Conservation (phyloP, 2,888 invertebrate species). For the Masnerella sp. region DNA sequence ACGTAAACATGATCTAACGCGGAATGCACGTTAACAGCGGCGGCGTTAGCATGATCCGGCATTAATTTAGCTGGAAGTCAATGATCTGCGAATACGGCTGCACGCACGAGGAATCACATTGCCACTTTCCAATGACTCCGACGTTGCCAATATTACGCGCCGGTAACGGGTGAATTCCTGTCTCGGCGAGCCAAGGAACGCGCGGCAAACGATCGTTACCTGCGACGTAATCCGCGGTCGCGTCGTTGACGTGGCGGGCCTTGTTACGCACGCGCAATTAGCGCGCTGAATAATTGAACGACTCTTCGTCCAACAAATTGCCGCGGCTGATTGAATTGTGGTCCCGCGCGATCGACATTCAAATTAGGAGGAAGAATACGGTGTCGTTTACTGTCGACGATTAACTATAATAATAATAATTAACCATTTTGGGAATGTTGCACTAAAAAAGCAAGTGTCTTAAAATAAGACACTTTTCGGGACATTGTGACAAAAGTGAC, state of each 20-base stretch:
- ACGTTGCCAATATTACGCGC: conserved; percentile 62
- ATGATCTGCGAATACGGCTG: conserved; percentile 56
- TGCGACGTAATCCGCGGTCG: conserved; percentile 50
- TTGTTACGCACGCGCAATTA: conserved; percentile 39
- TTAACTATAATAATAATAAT: too few relatives aligned
- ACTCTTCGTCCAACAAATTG: conserved; percentile 41
- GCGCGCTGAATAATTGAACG: conserved; percentile 50
- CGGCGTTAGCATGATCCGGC: conserved; percentile 42
- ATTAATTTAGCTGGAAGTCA: conserved; percentile 58
- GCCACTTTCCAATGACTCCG: conserved; percentile 66
- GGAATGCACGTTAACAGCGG: conserved; percentile 44
- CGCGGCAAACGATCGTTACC: conserved; percentile 54
- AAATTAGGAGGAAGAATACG: conserved; percentile 41
- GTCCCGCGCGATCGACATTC: conserved; percentile 35
- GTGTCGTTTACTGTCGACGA: not conserved
- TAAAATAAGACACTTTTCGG: too few relatives aligned
- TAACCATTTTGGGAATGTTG: too few relatives aligned
- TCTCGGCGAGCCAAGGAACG: conserved; percentile 55
- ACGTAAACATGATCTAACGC: conserved; percentile 42
- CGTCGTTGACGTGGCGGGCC: conserved; percentile 31
- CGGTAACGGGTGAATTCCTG: conserved; percentile 62
- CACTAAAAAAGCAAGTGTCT: too few relatives aligned
- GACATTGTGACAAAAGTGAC: too few relatives aligned
- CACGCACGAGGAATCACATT: conserved; percentile 63
- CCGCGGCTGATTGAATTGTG: conserved; percentile 46